phyloP scores from a whole-genome alignment of 2,888 invertebrate species.

The Heliconius hortense region DNA sequence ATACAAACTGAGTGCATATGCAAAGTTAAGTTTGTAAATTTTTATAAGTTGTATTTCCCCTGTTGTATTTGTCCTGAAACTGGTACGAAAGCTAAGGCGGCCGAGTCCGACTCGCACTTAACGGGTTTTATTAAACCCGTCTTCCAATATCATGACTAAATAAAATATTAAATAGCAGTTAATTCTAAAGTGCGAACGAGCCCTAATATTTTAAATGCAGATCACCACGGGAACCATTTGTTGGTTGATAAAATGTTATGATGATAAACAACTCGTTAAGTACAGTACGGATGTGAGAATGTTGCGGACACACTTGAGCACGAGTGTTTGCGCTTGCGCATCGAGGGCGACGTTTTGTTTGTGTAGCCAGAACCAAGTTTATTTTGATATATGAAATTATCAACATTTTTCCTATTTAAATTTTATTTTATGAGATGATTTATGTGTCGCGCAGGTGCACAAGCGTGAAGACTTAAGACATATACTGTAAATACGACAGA shows the following conservation, averaged over 20 bases:
- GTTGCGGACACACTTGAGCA: conserved; percentile 41
- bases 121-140: no score
- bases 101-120: no score
- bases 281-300: conserved; percentile 43
- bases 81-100: no score
- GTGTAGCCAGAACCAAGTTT: conserved; percentile 23
- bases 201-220: conserved; percentile 46
- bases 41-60: no score
- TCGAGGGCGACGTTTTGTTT: conserved; percentile 36
- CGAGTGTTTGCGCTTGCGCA: conserved; percentile 42
- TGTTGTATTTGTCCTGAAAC: no score
- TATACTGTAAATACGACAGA: no score
- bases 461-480: no score
- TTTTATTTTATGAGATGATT: neutral
- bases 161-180: neutral
- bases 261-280: conserved; percentile 64
- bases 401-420: neutral
- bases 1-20: no score
- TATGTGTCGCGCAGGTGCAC: no score
- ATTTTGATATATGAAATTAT: conserved; percentile 12
- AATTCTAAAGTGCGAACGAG: neutral
- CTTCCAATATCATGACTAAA: no score
- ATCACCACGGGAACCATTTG: conserved; percentile 50
- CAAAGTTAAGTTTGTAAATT: no score
- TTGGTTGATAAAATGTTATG: conserved; percentile 61